phyloP scores from a whole-genome alignment of 2,888 invertebrate genomes.

The Leucoma salicis region DNA sequence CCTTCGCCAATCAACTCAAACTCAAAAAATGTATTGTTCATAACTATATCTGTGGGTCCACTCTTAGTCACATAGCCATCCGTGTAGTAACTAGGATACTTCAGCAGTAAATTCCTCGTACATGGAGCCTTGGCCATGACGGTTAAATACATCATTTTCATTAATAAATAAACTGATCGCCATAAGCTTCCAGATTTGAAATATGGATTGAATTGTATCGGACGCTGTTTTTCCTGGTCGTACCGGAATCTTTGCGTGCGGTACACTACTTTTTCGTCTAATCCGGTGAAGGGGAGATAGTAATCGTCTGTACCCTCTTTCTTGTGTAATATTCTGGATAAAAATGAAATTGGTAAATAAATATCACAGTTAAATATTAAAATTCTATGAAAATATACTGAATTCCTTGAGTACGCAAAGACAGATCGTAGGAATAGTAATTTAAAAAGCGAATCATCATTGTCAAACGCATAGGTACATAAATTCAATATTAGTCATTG shows the following conservation, averaged over 20 bases:
- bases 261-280: slow-evolving; percentile 91
- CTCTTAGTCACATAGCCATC: slow-evolving; percentile 85
- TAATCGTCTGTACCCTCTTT: slow-evolving; percentile 64
- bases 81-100: slow-evolving; percentile 83
- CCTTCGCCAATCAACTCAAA: slow-evolving; percentile 90
- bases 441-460: too few species aligned
- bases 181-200: slow-evolving; percentile 68
- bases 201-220: slow-evolving; percentile 91
- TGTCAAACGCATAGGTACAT: too few species aligned
- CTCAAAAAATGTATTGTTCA: slow-evolving; percentile 83
- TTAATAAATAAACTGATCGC: slow-evolving; percentile 65
- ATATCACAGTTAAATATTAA: neutral
- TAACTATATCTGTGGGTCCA: slow-evolving; percentile 83
- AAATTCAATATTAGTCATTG: too few species aligned
- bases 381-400: too few species aligned
- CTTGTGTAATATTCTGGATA: slow-evolving; percentile 77
- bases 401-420: too few species aligned
- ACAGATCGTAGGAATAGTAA: too few species aligned
- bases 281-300: slow-evolving; percentile 90
- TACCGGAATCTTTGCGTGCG: slow-evolving; percentile 90
- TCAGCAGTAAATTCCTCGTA: slow-evolving; percentile 46
- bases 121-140: slow-evolving; percentile 37
- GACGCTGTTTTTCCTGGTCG: slow-evolving; percentile 85
- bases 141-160: slow-evolving; percentile 78
- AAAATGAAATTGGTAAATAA: too few species aligned